A percentile compares a stretch with the other conserved stretches of the same genome.
These are phyloP conservation scores for Spinus olivaceus DNA, from an alignment of 2,797 vertebrate species.

Conservation along the genomic window DNA sequence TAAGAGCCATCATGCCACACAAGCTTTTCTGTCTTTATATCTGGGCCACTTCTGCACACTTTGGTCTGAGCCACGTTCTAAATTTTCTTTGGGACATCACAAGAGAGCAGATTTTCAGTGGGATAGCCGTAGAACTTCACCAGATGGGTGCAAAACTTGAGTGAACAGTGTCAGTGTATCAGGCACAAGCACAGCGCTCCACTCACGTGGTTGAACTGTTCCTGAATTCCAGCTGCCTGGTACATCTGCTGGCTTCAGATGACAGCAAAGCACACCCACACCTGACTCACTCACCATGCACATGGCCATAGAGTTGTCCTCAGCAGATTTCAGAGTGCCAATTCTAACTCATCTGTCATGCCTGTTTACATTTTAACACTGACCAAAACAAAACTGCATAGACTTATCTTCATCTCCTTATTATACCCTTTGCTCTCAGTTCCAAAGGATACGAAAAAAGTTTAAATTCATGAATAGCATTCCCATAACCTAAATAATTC, in stretches of 20 bases:
- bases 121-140: rapidly evolving
- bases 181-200: neutral
- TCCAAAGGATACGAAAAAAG: neutral
- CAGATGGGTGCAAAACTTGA: neutral
- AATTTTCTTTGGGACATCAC: neutral
- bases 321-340: neutral
- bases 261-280: rapidly evolving
- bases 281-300: neutral
- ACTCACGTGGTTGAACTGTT: rapidly evolving
- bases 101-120: neutral
- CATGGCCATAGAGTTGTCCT: rapidly evolving
- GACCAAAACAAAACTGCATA: neutral
- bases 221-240: neutral
- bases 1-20: neutral
- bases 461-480: neutral
- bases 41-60: neutral
- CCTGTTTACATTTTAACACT: neutral
- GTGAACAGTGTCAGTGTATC: neutral
- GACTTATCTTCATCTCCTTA: neutral
- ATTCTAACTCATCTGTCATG: neutral
- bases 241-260: neutral
- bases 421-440: neutral
- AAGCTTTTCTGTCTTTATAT: neutral
- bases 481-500: neutral
- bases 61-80: neutral